Evolutionary conservation across 1,140 invertebrate genomes (phyloP).

Genomic region (Apis florea): DNA sequence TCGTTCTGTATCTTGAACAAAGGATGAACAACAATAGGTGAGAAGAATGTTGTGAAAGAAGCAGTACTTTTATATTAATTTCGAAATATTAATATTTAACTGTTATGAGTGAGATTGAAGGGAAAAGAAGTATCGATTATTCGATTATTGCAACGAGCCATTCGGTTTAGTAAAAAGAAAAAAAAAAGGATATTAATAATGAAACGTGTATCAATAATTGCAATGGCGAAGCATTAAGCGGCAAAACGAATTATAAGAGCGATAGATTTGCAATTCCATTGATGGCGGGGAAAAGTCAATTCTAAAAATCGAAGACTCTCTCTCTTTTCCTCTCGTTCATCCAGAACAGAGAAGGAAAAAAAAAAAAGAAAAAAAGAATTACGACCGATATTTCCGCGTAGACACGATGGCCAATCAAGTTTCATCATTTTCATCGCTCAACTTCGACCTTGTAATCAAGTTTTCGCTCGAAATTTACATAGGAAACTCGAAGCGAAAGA

Average conservation of each 20-base stretch:
- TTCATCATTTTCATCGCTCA: constrained; percentile 10
- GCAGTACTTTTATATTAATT: too few species aligned
- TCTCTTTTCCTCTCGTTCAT: neutral
- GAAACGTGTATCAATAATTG: neutral
- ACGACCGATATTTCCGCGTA: neutral
- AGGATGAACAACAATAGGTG: too few species aligned
- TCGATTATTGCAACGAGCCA: too few species aligned
- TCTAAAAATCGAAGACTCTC: neutral
- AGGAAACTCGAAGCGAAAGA: neutral
- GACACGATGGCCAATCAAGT: constrained; percentile 12
- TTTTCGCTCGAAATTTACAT: constrained; percentile 23
- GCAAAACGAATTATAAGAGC: neutral
- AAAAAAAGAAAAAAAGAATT: neutral
- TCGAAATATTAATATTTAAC: too few species aligned
- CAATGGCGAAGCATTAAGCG: neutral
- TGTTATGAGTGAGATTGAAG: too few species aligned
- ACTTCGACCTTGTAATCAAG: constrained; percentile 11
- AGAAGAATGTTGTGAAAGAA: too few species aligned
- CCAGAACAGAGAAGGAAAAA: neutral
- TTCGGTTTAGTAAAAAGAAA: too few species aligned
- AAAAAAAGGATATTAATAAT: neutral
- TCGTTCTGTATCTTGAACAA: too few species aligned
- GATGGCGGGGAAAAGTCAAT: constrained; percentile 9
- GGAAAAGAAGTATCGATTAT: too few species aligned
- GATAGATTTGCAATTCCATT: constrained; percentile 4